phyloP scores from a whole-genome alignment of 1,140 invertebrate genomes.

The Sinella curviseta region DNA sequence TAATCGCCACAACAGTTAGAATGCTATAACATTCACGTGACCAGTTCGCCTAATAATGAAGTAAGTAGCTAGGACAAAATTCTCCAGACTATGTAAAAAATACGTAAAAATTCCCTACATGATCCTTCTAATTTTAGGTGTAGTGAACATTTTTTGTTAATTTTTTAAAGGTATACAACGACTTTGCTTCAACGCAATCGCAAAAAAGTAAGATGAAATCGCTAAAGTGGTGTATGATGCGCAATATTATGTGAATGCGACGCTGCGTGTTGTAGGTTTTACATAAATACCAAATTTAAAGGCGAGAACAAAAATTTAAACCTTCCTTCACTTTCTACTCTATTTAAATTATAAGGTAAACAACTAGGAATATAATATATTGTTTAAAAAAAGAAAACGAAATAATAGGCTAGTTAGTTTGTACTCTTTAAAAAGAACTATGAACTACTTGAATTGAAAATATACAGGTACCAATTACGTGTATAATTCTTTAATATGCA shows the following conservation, averaged over 20 bases:
- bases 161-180: too few species aligned
- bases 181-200: too few species aligned
- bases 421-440: not conserved
- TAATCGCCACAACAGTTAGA: not conserved
- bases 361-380: not conserved
- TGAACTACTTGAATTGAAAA: not conserved
- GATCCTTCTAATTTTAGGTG: too few species aligned
- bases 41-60: not conserved
- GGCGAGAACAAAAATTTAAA: not conserved
- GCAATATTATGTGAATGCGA: too few species aligned
- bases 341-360: not conserved
- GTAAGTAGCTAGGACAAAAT: not conserved
- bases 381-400: not conserved
- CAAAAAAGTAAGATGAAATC: too few species aligned
- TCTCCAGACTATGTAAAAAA: too few species aligned
- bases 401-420: not conserved
- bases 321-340: constrained; percentile 16
- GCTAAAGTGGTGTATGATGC: too few species aligned
- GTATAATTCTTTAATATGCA: not conserved
- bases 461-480: not conserved
- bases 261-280: too few species aligned
- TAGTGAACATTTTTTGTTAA: too few species aligned
- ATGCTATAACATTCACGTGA: not conserved
- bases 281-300: not conserved
- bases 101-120: too few species aligned